Evolutionary conservation across 2,113 vertebrate genomes (phyloP).

Genomic region (Agapornis roseicollis): DNA sequence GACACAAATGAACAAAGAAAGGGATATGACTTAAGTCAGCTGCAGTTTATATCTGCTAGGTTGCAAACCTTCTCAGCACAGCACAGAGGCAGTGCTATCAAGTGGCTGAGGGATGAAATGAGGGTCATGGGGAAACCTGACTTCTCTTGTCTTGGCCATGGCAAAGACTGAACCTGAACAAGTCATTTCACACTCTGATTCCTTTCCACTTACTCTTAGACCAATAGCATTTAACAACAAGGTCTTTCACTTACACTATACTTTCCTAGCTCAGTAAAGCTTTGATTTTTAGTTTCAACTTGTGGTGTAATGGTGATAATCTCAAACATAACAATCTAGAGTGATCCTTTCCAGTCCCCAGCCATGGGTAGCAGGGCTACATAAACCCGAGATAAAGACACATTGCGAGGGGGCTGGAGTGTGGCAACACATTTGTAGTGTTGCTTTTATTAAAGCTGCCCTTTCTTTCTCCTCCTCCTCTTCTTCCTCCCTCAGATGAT

Average conservation of each 20-base stretch:
- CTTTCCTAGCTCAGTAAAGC: not conserved
- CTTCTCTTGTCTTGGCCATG: not conserved
- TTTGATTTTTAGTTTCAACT: not conserved
- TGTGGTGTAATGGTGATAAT: not conserved
- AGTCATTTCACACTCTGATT: not conserved
- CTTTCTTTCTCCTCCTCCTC: conserved; percentile 26
- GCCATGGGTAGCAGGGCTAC: not conserved
- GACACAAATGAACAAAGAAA: not conserved
- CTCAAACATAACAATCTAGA: not conserved
- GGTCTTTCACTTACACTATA: not conserved
- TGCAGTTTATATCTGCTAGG: not conserved
- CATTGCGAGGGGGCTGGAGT: conserved; percentile 17
- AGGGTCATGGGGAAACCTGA: not conserved
- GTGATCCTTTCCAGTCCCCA: not conserved
- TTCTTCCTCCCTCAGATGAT: conserved; percentile 36
- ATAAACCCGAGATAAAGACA: not conserved
- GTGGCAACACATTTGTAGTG: not conserved
- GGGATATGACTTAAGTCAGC: not conserved
- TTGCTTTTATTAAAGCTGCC: conserved; percentile 40
- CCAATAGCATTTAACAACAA: not conserved
- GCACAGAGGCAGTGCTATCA: not conserved
- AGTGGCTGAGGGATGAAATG: no score
- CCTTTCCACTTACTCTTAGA: rapidly evolving
- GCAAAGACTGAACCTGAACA: not conserved
- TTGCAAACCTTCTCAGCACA: not conserved